phyloP scores from a whole-genome alignment of 2,113 vertebrate species.

The Anolis carolinensis region DNA sequence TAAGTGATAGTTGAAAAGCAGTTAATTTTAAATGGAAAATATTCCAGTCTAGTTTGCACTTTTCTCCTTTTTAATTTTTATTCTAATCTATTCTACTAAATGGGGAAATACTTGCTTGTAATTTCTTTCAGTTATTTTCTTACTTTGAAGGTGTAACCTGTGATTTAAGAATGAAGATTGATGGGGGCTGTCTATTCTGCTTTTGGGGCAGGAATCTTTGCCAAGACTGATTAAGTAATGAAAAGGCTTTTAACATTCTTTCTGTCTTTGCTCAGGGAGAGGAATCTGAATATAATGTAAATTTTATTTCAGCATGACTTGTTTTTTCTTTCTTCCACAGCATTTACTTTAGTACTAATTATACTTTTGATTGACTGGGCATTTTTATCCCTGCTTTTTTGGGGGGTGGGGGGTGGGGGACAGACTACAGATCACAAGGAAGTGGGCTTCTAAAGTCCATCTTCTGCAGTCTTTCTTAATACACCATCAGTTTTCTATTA shows the following conservation, averaged over 20 bases:
- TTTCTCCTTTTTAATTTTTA: background rate
- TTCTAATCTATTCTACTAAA: slow-evolving; percentile 12
- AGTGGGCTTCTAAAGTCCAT: background rate
- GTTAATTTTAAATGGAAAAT: background rate
- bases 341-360: background rate
- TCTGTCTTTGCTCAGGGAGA: slow-evolving; percentile 7
- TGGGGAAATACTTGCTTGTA: background rate
- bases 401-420: background rate
- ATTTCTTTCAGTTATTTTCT: background rate
- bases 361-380: background rate
- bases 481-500: background rate
- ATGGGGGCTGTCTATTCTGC: background rate
- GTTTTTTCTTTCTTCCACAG: background rate
- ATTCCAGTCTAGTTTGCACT: background rate
- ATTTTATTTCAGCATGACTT: background rate
- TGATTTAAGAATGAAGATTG: background rate
- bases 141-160: rapidly evolving
- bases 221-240: background rate
- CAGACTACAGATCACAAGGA: background rate
- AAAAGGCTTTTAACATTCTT: background rate
- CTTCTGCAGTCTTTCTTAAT: background rate
- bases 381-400: background rate
- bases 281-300: slow-evolving; percentile 12
- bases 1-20: background rate
- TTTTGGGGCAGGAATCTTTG: background rate